Evolutionary conservation across 2,113 vertebrate genomes (phyloP), one percentile per base, ranked within the genome.

Genomic region (Carollia perspicillata): DNA sequence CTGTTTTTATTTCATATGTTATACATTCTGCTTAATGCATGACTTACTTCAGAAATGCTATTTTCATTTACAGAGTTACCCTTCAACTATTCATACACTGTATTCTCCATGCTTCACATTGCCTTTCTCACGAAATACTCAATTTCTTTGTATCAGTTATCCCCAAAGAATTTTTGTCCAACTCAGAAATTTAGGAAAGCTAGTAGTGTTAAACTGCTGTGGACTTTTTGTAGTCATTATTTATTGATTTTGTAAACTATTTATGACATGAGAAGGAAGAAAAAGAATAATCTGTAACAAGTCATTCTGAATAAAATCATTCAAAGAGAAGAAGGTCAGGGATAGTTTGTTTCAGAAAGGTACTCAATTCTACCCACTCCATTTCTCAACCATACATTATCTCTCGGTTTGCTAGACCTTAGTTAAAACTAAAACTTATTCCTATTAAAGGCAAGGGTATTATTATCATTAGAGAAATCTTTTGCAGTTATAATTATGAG

Each of bases 391-490:
- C 49, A 71, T 55, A 63, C 12, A 77, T 94, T 94, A 84, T 96
- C n/a, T 60, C 35, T 96, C 11, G 13, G 40, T 85, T 97, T 97
- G 10, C 83, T 95, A 94, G 60, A 90, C 75, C 75, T 97, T 96
- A 71, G 93, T 89, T 93, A 96, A 94, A 94, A 85, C 17, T 63
- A 71, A 91, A 96, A 72, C 75, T 83, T 75, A 83, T n/a, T 89
- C 22, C 53, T 84, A 97, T 96, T 92, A 87, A 90, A 93, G 85
- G 90, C 81, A 97, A 95, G 63, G 53, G 60, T 97, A 96, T 96
- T 94, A 97, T 97, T 97, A 97, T 96, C 94, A 95, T 96, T 97
- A 97, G 77, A 94, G 66, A 96, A 96, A 97, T 95, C 90, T 93
- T 95, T 80, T 90, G 60, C 88, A 91, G 65, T 92, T 96, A 71